phyloP scores from a whole-genome alignment of 2,797 vertebrate genomes.

The Syncerus caffer region DNA sequence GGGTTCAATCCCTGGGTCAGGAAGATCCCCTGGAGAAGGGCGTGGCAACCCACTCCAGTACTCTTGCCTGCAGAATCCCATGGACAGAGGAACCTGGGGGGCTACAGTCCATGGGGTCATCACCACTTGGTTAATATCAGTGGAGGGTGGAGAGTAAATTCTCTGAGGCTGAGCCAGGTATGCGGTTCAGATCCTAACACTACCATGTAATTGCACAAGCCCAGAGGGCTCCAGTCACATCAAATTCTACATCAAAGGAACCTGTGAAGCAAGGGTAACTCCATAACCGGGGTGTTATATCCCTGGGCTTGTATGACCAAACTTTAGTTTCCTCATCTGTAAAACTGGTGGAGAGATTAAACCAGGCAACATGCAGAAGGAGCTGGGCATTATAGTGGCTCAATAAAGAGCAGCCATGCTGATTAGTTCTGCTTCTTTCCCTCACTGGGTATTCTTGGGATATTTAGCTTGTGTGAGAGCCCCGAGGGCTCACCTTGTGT shows the following conservation, averaged over 20 bases:
- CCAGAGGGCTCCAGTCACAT: neutral
- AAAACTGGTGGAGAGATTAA: accelerated
- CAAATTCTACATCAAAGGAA: neutral
- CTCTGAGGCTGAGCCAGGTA: neutral
- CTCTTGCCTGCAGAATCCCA: neutral
- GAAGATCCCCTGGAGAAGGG: neutral
- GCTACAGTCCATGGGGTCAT: neutral
- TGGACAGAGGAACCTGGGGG: neutral
- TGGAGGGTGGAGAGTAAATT: neutral
- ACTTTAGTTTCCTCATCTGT: neutral
- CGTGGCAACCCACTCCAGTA: neutral
- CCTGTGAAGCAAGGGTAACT: accelerated
- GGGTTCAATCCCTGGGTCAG: neutral
- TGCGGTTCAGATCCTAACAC: neutral
- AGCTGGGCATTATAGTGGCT: neutral
- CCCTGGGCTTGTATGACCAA: neutral
- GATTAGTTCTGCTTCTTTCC: neutral
- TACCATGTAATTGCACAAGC: neutral
- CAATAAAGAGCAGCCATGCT: accelerated
- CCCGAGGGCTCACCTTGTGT: neutral
- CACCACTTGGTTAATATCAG: neutral
- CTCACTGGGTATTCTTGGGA: neutral
- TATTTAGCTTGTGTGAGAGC: neutral
- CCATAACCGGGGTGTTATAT: neutral
- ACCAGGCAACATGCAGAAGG: accelerated